Evolutionary conservation across 35 echinoderm and acorn worm species (phyloP).

Genomic region (Ptychodera flava): DNA sequence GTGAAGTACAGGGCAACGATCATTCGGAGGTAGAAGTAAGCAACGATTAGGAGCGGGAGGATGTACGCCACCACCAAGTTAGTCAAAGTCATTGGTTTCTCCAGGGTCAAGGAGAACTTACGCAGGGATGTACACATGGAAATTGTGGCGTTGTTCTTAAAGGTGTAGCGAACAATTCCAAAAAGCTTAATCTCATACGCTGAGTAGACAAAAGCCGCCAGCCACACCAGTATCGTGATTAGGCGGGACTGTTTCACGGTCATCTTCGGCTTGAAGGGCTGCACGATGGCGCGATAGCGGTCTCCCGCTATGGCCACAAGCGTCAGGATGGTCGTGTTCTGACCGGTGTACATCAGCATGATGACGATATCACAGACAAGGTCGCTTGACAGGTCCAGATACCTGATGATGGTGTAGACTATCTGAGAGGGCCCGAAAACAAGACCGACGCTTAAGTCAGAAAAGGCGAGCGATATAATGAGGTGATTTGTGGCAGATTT

Average conservation of each 20-base stretch:
- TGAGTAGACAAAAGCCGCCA: background rate
- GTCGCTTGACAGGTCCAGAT: background rate
- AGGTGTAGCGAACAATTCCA: background rate
- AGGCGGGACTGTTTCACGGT: background rate
- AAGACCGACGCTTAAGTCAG: background rate
- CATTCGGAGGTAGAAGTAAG: background rate
- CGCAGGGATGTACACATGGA: background rate
- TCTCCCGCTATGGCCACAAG: background rate
- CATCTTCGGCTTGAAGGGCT: background rate
- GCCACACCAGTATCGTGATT: background rate
- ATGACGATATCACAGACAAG: background rate
- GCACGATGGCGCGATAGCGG: background rate
- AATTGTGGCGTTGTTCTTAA: background rate
- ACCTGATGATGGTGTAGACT: background rate
- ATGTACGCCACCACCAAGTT: background rate
- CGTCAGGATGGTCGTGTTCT: background rate
- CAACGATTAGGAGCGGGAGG: background rate
- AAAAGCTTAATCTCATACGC: background rate
- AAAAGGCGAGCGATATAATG: background rate
- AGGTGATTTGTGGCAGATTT: background rate
- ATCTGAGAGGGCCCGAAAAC: background rate
- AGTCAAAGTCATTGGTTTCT: background rate
- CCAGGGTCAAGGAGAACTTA: background rate
- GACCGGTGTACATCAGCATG: background rate
- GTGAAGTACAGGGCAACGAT: background rate